Percentiles rank a stretch among this genome's conserved stretches.
These are phyloP conservation scores for Eurosta solidaginis DNA, from an alignment of 1,140 invertebrate genomes.

Conservation along the genomic window DNA sequence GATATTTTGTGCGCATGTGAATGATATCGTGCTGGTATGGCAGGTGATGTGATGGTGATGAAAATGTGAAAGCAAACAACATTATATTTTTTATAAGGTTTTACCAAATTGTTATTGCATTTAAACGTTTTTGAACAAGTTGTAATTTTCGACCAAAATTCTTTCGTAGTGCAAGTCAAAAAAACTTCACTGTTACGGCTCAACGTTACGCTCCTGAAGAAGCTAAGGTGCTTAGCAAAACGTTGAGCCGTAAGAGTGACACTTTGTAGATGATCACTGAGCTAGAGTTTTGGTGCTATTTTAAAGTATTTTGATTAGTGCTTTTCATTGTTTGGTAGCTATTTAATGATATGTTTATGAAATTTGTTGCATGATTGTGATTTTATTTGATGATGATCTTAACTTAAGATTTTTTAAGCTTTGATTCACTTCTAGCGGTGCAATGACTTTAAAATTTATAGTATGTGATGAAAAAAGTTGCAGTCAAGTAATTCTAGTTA, in stretches of 20 bases:
- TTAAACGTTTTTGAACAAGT: background rate
- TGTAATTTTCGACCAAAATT: background rate
- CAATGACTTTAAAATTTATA: background rate
- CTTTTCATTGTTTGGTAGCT: background rate
- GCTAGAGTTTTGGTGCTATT: too few relatives aligned
- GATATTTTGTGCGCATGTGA: background rate
- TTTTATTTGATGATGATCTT: background rate
- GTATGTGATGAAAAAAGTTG: background rate
- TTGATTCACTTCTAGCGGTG: background rate
- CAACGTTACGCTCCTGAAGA: too few relatives aligned
- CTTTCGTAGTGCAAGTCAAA: too few relatives aligned
- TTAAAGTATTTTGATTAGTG: too few relatives aligned
- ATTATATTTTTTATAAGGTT: background rate
- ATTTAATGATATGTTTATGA: constrained; percentile 11
- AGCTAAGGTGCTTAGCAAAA: too few relatives aligned
- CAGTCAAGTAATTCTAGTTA: background rate
- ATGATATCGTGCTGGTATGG: background rate
- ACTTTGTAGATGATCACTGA: too few relatives aligned
- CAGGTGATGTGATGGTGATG: background rate
- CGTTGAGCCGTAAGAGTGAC: too few relatives aligned
- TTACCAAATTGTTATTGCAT: background rate
- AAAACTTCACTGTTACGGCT: too few relatives aligned
- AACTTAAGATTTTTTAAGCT: background rate
- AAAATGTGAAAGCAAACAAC: background rate
- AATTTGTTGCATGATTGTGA: background rate